Conservation (phyloP, 2,888 invertebrate genomes). For the Andricus curvator region DNA sequence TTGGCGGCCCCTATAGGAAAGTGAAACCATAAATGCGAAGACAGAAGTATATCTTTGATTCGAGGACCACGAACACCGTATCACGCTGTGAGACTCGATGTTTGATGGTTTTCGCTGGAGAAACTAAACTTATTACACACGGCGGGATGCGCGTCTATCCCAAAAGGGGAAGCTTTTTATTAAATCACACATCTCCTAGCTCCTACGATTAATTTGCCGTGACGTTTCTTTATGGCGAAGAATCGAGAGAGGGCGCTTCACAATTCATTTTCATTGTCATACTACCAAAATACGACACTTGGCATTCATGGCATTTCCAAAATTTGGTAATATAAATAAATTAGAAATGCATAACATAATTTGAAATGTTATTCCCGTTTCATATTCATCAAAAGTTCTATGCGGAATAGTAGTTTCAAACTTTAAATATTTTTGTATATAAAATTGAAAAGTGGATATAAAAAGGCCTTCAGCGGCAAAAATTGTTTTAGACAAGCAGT, state of each 20-base stretch:
- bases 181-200: constrained; percentile 72
- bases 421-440: not conserved
- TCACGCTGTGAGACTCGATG: constrained; percentile 66
- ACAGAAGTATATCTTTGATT: constrained; percentile 62
- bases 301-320: not conserved
- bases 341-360: not conserved
- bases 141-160: constrained; percentile 65
- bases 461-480: not conserved
- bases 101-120: constrained; percentile 75
- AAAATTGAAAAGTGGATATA: too few relatives aligned
- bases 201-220: constrained; percentile 74
- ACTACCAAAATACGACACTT: constrained; percentile 27
- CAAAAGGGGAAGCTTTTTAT: constrained; percentile 70
- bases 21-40: constrained; percentile 58
- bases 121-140: constrained; percentile 77
- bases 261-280: constrained; percentile 66
- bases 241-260: constrained; percentile 55
- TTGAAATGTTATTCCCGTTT: not conserved
- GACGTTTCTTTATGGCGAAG: constrained; percentile 70
- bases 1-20: constrained; percentile 46
- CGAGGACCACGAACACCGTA: constrained; percentile 63
- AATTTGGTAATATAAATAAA: not conserved
- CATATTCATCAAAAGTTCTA: not conserved
- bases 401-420: not conserved
- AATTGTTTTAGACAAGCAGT: constrained; percentile 23